Base-by-base conservation (phyloP, 2,888 invertebrate species). In the Coenonympha glycerion region DNA sequence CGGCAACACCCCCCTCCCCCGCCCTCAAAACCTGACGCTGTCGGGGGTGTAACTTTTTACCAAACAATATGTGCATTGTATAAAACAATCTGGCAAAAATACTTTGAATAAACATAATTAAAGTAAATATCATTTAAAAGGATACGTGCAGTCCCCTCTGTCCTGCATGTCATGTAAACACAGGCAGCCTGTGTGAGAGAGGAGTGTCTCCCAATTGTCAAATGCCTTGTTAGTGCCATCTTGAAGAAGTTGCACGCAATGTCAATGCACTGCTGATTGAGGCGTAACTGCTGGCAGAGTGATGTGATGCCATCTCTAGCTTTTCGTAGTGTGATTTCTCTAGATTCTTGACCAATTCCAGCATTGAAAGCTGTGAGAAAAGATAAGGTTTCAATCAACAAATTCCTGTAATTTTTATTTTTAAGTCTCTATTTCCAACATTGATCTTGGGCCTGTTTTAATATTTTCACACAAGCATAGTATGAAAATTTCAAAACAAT, bases 151-250 rank as follows among this genome's bases (percentile, higher is more conserved):
- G 98, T 98, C 63, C 95, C 95, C 80, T 98, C 97, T 1, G 95
- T 94, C 58, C 99, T 90, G 69, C 99, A 99, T 0, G 98, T 98
- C 72, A 99, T 94, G 73, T 99, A 99, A 2, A 99, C 93, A 78
- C 99, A 99, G 19, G 99, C 98, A 24, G 98, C 98, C 69, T 97
- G 93, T 44, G 99, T 96, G 69, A 96, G 95, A 9, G 92, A 91
- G 58, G 95, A 93, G 61, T 93, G 95, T 26, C 99, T 89, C 6
- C 99, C 99, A 63, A 97, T 91, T 0, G 99, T 99, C 37, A 97
- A 81, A 64, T 95, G 93, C 11, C 92, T 87, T 45, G 90, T 90
- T 9, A 97, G 71, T 9, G 96, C 96, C 93, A 96, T 93, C 82
- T 96, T 96, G 79, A 96, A 98, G 76, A 97, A 97, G 72, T 95